Conservation (phyloP, 1,140 invertebrate genomes). For the Lucilia cuprina region DNA sequence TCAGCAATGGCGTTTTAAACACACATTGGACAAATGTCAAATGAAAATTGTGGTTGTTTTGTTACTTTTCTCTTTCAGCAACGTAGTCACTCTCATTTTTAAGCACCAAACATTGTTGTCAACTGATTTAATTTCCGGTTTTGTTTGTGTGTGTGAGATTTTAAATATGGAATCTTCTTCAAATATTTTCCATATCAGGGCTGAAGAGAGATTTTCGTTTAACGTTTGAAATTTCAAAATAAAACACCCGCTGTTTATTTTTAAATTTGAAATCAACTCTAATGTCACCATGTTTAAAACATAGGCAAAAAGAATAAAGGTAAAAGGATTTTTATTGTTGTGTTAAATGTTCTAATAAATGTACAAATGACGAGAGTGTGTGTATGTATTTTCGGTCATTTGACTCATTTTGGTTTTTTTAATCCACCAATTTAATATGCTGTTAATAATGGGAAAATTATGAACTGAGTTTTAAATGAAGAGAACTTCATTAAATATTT, state of each 20-base stretch:
- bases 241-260: slow-evolving; percentile 15
- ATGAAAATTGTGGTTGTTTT: background rate
- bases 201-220: background rate
- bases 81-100: background rate
- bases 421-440: slow-evolving; percentile 15
- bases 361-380: background rate
- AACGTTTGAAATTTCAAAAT: background rate
- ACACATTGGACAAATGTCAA: background rate
- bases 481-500: slow-evolving; percentile 22
- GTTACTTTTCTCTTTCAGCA: background rate
- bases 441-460: slow-evolving; percentile 17
- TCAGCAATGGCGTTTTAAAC: background rate
- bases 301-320: background rate
- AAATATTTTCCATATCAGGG: background rate
- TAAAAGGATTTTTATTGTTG: background rate
- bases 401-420: background rate
- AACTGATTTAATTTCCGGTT: background rate
- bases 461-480: background rate
- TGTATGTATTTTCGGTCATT: background rate
- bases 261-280: background rate
- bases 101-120: background rate
- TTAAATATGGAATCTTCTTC: background rate
- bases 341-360: background rate
- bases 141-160: background rate
- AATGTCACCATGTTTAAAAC: background rate